Evolutionary conservation across 1,140 invertebrate species (phyloP), one percentile per base, ranked within the genome.

Genomic region (Polypedilum vanderplanki): DNA sequence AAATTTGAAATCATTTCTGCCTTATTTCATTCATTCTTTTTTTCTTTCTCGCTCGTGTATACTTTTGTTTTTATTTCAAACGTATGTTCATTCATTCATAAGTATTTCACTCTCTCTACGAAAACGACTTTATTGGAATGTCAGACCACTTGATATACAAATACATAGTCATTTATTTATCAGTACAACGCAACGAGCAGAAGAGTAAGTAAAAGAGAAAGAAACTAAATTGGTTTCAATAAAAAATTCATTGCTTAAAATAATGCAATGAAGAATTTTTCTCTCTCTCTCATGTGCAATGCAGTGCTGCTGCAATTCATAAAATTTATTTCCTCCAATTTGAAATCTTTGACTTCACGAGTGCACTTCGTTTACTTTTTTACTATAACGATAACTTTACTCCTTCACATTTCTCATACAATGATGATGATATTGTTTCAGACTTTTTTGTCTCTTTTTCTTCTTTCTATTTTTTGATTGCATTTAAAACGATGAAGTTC

Each of bases 211-310:
- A 57, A 57, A 57, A 57, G 8, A 57, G 10, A 57, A 12, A 57
- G n/a, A 57, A 70, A 7, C 65, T 70, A 70, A 70, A 70, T 70
- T 20, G 65, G 65, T 17, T 70, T 18, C 65, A 70, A 70, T 70
- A 20, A 70, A 57, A 57, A 57, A 57, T n/a, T 57, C 46, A 57
- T 57, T 57, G 46, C 10, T 57, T 57, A 57, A 46, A 57, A 57
- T 57, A 57, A n/a, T 15, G 46, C n/a, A n/a, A n/a, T 8, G 12
- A 57, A 5, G 5, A 3, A 3, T 33, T 33, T 33, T 33, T 33
- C 24, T 33, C 24, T 33, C 24, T 33, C 24, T 33, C 24, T 33
- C 24, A 5, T 33, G 24, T 33, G 24, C 24, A 33, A 33, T 33
- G 24, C 24, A 33, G 24, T 33, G 5, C 24, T 33, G 24, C 5